phyloP scores from a whole-genome alignment of 2,888 invertebrate genomes.

The Cremastobaeus sp. region DNA sequence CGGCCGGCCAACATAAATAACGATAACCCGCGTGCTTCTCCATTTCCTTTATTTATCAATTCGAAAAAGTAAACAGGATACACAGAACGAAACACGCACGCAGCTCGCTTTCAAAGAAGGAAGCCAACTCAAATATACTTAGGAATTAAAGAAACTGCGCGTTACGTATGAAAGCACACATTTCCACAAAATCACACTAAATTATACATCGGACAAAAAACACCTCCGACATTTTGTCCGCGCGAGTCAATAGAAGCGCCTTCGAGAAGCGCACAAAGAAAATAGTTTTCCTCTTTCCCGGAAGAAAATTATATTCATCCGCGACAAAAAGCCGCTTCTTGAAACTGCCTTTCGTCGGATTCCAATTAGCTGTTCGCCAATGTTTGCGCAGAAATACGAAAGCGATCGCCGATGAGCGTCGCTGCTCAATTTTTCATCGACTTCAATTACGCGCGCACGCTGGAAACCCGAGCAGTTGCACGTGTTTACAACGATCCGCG shows the following conservation, averaged over 20 bases:
- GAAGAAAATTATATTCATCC: no score
- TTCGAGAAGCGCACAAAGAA: constrained; percentile 18
- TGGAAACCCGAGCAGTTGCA: no score
- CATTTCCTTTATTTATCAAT: not conserved
- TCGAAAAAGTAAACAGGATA: not conserved
- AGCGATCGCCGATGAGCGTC: no score
- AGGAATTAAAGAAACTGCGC: constrained; percentile 13
- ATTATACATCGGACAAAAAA: constrained; percentile 35
- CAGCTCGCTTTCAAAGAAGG: constrained; percentile 8
- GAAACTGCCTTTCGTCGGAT: no score
- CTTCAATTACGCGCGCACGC: no score
- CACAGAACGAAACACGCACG: not conserved
- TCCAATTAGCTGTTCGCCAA: no score
- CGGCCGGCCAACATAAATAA: no score
- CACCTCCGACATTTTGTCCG: constrained; percentile 9
- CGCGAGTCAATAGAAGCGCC: constrained; percentile 18
- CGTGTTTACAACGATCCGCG: constrained; percentile 24
- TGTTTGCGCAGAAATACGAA: no score
- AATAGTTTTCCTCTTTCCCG: constrained; percentile 12
- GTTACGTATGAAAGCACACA: constrained; percentile 22
- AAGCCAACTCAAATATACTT: constrained; percentile 18
- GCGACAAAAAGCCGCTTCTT: no score
- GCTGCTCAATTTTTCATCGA: no score
- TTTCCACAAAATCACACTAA: constrained; percentile 37
- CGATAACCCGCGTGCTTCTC: no score